phyloP scores from a whole-genome alignment of 2,888 invertebrate genomes.

The Phanerotoma sp. region DNA sequence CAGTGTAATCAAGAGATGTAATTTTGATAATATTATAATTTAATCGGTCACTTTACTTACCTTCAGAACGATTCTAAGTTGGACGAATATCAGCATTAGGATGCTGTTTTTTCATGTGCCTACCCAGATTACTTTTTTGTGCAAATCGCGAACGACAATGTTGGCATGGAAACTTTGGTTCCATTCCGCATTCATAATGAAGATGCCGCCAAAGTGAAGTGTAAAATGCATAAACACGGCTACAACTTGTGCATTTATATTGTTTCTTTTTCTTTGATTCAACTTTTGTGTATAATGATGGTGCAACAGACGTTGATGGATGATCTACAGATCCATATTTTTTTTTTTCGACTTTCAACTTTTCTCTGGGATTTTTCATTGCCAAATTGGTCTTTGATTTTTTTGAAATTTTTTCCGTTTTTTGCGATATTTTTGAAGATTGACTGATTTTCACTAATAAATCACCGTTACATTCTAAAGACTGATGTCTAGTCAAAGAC shows the following conservation, averaged over 20 bases:
- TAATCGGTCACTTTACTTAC: no score
- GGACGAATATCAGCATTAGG: constrained; percentile 12
- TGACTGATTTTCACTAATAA: background rate
- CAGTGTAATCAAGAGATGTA: no score
- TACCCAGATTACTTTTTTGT: constrained; percentile 61
- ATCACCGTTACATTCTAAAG: constrained; percentile 38
- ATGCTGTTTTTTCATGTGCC: constrained; percentile 56
- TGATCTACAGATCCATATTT: background rate
- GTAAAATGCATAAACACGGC: constrained; percentile 47
- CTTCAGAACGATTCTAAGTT: background rate
- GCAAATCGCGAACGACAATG: constrained; percentile 64
- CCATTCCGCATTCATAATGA: constrained; percentile 64
- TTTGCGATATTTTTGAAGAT: background rate
- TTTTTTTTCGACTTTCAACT: background rate
- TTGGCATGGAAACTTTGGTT: constrained; percentile 65
- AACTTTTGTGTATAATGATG: no score
- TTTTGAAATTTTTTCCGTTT: background rate
- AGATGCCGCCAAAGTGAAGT: constrained; percentile 52
- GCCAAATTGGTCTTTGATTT: no score
- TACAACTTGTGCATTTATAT: constrained; percentile 44
- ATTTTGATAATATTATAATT: no score
- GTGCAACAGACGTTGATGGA: no score
- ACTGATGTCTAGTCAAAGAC: constrained; percentile 45
- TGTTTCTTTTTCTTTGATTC: constrained; percentile 39
- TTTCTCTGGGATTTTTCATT: no score